Conservation (phyloP, 2,888 invertebrate species). For the Copidosoma aretas region DNA sequence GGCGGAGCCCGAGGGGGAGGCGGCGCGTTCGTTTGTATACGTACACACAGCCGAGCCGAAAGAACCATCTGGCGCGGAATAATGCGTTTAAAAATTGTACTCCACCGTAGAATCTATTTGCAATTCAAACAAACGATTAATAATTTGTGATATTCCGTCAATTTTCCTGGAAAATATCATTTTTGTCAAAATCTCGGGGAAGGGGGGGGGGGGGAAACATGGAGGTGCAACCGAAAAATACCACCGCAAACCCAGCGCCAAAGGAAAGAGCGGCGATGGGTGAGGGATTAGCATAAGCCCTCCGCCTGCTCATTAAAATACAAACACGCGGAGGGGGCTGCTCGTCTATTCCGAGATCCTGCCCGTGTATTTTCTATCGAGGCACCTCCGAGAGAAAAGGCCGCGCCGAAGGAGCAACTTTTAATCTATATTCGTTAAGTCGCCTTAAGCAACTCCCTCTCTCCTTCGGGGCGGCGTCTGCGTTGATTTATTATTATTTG, state of each 20-base stretch:
- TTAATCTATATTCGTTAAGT: slow-evolving; percentile 62
- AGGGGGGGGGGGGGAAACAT: no score
- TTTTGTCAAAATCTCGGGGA: no score
- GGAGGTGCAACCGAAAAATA: slow-evolving; percentile 34
- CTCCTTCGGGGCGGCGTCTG: slow-evolving; percentile 44
- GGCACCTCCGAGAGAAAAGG: slow-evolving; percentile 13
- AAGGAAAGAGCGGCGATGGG: slow-evolving; percentile 48
- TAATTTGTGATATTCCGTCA: no score
- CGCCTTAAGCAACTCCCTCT: slow-evolving; percentile 54
- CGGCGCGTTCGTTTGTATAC: not conserved
- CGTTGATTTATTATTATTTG: slow-evolving; percentile 56
- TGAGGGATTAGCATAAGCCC: slow-evolving; percentile 60
- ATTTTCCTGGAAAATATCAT: no score
- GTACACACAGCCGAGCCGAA: slow-evolving; percentile 50
- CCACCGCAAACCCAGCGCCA: slow-evolving; percentile 41
- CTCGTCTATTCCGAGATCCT: slow-evolving; percentile 32
- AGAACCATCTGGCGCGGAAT: slow-evolving; percentile 25
- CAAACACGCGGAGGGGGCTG: slow-evolving; percentile 52
- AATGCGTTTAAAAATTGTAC: not conserved
- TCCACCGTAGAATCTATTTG: not conserved
- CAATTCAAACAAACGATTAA: no score
- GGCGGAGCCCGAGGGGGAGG: not conserved
- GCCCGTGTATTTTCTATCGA: slow-evolving; percentile 28
- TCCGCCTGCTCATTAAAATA: slow-evolving; percentile 59
- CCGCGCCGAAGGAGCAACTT: slow-evolving; percentile 54